Evolutionary conservation across 2,797 vertebrate species (phyloP), one percentile per base, ranked within the genome.

Genomic region (Crenuchus spilurus): DNA sequence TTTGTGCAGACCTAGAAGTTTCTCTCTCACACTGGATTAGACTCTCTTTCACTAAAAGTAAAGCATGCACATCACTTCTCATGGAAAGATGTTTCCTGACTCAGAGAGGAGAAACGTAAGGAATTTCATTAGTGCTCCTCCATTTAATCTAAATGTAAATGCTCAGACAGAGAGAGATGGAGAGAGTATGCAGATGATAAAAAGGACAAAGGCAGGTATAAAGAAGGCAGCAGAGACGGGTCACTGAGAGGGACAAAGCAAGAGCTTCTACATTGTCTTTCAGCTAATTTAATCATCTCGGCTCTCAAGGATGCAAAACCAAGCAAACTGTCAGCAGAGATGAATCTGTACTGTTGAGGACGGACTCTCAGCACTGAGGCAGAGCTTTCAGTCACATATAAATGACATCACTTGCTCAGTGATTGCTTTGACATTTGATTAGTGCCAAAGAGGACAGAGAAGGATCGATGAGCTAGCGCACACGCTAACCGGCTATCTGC

Each of bases 101-200:
- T 54, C 48, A 13, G 5, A 70, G 16, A 41, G 49, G 10, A 41
- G 62, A 35, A 77, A 33, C 13, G 22, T 16, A 13, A 55, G 10
- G 18, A 62, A 52, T 49, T 78, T 74, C 54, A 52, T 71, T 71
- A 71, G 67, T 71, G 51, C 68, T 62, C 69, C 55, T 74, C 4
- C 22, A 10, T 73, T 33, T 60, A 28, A 74, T 80, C 64, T 74
- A 68, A 73, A 76, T 76, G 63, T 58, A 55, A 70, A 76, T 76
- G 55, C 37, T 30, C 55, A 4, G 22, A 6, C 18, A 28, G 22
- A 39, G 20, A 54, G 49, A 13, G 1, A 52, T 20, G 11, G 61
- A 18, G n/a, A 42, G 44, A 41, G 41, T 11, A 18, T 20, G 44
- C 39, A 18, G 51, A 31, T 74, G 18, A 54, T 52, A 41, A 67